Conservation (phyloP, 2,113 vertebrate genomes). For the Eretmodus cyanostictus region DNA sequence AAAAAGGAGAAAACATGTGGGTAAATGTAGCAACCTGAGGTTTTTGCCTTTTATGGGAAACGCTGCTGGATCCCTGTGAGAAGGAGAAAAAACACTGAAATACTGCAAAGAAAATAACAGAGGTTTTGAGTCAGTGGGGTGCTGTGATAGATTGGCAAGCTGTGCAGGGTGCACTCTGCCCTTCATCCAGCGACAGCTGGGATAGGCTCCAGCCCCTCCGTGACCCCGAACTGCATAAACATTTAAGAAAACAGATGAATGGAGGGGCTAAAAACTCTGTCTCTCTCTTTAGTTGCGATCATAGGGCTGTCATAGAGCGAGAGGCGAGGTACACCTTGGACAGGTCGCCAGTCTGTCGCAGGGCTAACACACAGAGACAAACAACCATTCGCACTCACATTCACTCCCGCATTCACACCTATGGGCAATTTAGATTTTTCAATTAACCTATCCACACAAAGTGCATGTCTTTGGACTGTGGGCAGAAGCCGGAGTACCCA, state of each 20-base stretch:
- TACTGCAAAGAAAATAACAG: background rate
- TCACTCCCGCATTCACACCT: background rate
- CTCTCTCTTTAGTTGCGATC: background rate
- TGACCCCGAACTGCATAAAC: background rate
- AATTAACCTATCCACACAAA: background rate
- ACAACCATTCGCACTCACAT: background rate
- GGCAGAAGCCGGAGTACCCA: fast-evolving
- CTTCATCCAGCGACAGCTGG: background rate
- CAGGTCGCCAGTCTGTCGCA: background rate
- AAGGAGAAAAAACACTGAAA: background rate
- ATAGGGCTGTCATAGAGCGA: background rate
- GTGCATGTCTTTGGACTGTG: background rate
- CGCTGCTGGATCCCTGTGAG: background rate
- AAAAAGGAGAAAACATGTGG: background rate
- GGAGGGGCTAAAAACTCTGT: background rate
- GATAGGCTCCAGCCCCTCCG: background rate
- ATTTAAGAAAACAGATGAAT: background rate
- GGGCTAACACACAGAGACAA: background rate
- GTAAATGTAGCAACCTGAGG: background rate
- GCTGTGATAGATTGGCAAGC: background rate
- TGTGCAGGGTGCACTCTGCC: background rate
- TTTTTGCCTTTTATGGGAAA: background rate
- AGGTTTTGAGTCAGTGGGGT: background rate
- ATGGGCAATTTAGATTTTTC: background rate
- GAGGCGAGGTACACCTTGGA: background rate